Evolutionary conservation across 2,113 vertebrate species (phyloP).

Genomic region (Corythornis vintsioides): DNA sequence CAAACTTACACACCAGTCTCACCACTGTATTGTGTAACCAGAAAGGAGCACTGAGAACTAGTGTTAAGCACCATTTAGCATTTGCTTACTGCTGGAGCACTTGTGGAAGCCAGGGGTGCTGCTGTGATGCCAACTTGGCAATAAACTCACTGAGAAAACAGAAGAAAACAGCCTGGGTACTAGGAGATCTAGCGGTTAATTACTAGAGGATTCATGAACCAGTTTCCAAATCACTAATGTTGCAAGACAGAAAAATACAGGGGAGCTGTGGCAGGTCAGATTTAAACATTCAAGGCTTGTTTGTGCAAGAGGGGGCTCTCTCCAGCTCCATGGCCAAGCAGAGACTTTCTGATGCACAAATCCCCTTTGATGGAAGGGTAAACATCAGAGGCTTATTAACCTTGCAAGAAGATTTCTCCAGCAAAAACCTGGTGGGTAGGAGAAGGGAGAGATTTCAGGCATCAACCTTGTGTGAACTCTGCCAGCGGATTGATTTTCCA

Average conservation of each 20-base stretch:
- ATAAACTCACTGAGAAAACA: not conserved
- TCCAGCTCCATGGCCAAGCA: not conserved
- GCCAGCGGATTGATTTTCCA: conserved; percentile 13
- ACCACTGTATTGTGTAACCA: not conserved
- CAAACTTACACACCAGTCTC: not conserved
- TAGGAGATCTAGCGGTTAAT: not conserved
- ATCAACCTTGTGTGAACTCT: conserved; percentile 58
- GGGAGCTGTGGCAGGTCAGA: not conserved
- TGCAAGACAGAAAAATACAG: not conserved
- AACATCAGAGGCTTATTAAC: not conserved
- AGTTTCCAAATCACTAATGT: not conserved
- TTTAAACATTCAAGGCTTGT: not conserved
- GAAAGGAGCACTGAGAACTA: not conserved
- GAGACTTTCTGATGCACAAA: not conserved
- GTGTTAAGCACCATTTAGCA: not conserved
- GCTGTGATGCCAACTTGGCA: not conserved
- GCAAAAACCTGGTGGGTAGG: not conserved
- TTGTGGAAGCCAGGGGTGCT: not conserved
- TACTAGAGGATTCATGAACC: not conserved
- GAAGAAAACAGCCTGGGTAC: not conserved
- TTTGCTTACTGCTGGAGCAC: not conserved
- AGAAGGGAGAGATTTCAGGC: not conserved
- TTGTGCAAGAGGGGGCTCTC: not conserved
- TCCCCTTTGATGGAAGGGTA: not conserved
- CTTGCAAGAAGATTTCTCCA: not conserved